phyloP scores from a whole-genome alignment of 2,113 vertebrate species.

The Phocoena sinus region DNA sequence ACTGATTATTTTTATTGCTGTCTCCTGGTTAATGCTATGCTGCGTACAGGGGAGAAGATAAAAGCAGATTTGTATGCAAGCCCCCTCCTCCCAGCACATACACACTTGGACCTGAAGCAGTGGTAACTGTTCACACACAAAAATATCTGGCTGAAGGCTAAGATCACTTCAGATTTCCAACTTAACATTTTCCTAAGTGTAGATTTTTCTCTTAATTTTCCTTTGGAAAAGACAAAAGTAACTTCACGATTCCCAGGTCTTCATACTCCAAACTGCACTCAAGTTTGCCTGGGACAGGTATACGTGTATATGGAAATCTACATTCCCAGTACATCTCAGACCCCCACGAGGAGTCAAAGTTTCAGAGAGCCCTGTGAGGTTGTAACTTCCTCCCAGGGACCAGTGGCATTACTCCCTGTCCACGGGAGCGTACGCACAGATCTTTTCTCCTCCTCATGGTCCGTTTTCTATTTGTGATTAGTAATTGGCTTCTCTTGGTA shows the following conservation, averaged over 20 bases:
- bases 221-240: slow-evolving; percentile 7
- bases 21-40: neutral
- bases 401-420: slow-evolving; percentile 7
- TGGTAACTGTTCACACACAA: neutral
- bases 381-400: neutral
- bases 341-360: neutral
- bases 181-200: neutral
- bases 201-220: slow-evolving; percentile 10
- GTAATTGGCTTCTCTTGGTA: slow-evolving; percentile 49
- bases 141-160: neutral
- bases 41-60: neutral
- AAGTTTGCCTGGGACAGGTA: neutral
- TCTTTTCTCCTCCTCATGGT: slow-evolving; percentile 51
- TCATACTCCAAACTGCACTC: neutral
- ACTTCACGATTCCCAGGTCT: neutral
- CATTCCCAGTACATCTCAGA: neutral
- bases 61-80: neutral
- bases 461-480: slow-evolving; percentile 65
- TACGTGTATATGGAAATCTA: neutral
- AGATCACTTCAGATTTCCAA: neutral
- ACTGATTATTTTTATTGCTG: neutral
- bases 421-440: slow-evolving; percentile 41
- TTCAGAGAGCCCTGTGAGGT: neutral
- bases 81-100: no score
- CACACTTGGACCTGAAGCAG: neutral